Evolutionary conservation across 2,888 invertebrate species (phyloP), one percentile per base, ranked within the genome.

Genomic region (Eupeodes luniger): DNA sequence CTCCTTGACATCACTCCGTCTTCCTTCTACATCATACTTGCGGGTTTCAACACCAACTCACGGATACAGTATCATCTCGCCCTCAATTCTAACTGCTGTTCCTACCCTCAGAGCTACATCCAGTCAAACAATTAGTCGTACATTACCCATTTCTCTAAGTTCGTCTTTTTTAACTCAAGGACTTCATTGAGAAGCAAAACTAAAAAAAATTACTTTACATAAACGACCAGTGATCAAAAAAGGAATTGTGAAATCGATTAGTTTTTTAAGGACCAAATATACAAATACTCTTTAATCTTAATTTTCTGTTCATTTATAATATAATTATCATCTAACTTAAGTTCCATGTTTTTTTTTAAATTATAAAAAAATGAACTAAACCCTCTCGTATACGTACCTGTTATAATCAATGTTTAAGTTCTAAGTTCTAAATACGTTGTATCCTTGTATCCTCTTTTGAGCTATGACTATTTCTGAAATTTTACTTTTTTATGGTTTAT

Each of bases 21-120:
- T 92, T 5, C 93, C 93, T 5, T 89, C 92, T 0, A 90, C 91
- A 36, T 90, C 93, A 47, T 93, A 93, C 69, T 91, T 92, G 10
- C 91, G 92, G 1, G 91, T 93, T 44, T 81, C 91, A 11, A 91
- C 91, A 19, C 93, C 93, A 72, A 90, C 76, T 77, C 91, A 91
- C 72, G 91, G 92, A 57, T 93, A 92, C 69, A 93, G 92, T 16
- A 91, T 93, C 49, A 90, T 91, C 78, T 92, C 92, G 34, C 92
- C 93, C 79, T 91, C 92, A 27, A 90, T 92, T 12, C 89, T 92
- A 14, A 90, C 91, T 34, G 89, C 91, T 7, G 86, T 91, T 57
- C 90, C 91, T 57, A 89, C 87, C 3, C 84, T 89, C 5, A 85
- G 89, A 34, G 83, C 89, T 5, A 85, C 85, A 47, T 87, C 88